These are phyloP conservation scores for Hofmannophila pseudospretella DNA, from an alignment of 2,888 invertebrate species.

Conservation along the genomic window DNA sequence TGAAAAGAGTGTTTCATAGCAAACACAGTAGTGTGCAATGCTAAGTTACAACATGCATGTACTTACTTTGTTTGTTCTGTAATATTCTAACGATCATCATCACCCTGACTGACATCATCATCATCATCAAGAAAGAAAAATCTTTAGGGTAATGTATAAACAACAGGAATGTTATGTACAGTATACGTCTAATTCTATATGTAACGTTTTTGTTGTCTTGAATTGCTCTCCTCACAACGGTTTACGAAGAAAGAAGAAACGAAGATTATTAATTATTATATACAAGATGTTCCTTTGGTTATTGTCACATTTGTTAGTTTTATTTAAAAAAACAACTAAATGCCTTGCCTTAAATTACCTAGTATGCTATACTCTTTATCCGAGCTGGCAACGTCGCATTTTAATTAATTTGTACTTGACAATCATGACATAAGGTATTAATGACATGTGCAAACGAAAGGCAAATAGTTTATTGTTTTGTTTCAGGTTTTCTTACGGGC, in stretches of 20 bases:
- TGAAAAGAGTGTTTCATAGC: conserved; percentile 62
- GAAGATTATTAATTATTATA: no score
- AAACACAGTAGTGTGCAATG: conserved; percentile 78
- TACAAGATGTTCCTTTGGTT: no score
- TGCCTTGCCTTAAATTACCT: no score
- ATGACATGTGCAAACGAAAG: no score
- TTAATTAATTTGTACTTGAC: no score
- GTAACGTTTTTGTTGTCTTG: conserved; percentile 79
- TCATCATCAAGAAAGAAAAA: conserved; percentile 18
- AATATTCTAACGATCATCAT: conserved; percentile 43
- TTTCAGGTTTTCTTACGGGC: no score
- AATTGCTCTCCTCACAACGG: conserved; percentile 66
- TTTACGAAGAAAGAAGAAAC: background rate
- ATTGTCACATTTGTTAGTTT: no score
- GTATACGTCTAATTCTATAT: conserved; percentile 74
- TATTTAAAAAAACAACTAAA: no score
- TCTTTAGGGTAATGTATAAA: conserved; percentile 73
- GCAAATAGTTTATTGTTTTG: no score
- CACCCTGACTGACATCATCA: conserved; percentile 1
- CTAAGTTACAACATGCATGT: conserved; percentile 71
- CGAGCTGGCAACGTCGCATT: no score
- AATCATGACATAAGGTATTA: no score
- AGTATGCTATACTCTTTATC: no score
- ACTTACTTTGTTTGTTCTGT: conserved; percentile 78
- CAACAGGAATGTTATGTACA: conserved; percentile 79